These are phyloP conservation scores for Tortrix viridana DNA, from an alignment of 2,888 invertebrate species.

Conservation along the genomic window DNA sequence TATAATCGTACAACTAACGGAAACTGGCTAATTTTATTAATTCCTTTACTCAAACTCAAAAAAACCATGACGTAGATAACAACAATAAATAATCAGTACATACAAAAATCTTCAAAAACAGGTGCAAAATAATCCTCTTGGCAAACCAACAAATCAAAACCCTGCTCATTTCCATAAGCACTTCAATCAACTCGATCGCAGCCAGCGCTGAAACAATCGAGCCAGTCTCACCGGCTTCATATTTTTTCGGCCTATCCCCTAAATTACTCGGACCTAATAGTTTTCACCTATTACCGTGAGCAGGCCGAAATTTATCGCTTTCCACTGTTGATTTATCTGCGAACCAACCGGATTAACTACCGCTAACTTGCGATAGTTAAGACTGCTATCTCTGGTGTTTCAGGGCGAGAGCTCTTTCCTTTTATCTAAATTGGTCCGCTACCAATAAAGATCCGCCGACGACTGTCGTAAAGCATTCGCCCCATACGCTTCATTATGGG, in stretches of 20 bases:
- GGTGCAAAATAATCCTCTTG: too few relatives aligned
- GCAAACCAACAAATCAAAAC: too few relatives aligned
- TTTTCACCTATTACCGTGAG: slow-evolving; percentile 83
- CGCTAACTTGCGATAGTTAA: slow-evolving; percentile 85
- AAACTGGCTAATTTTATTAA: too few relatives aligned
- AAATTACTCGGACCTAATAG: slow-evolving; percentile 79
- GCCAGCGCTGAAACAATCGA: slow-evolving; percentile 29
- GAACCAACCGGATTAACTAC: slow-evolving; percentile 80
- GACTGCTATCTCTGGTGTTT: slow-evolving; percentile 82
- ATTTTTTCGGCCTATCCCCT: slow-evolving; percentile 68
- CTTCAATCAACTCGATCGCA: slow-evolving; percentile 6
- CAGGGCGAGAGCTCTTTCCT: slow-evolving; percentile 82
- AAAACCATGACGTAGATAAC: too few relatives aligned
- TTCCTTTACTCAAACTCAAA: too few relatives aligned
- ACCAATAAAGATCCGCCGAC: slow-evolving; percentile 83
- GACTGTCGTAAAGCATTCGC: slow-evolving; percentile 83
- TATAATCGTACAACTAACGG: too few relatives aligned
- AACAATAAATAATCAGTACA: too few relatives aligned
- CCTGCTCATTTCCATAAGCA: not conserved
- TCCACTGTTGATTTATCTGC: slow-evolving; percentile 81
- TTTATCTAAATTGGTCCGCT: slow-evolving; percentile 84
- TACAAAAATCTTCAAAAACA: too few relatives aligned
- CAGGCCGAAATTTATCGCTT: slow-evolving; percentile 77
- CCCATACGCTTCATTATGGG: slow-evolving; percentile 85
- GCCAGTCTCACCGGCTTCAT: slow-evolving; percentile 53